Percentiles rank a stretch among this genome's conserved stretches.
These are phyloP conservation scores for Platycercus adscitus DNA, from an alignment of 2,113 vertebrate species.

Conservation along the genomic window DNA sequence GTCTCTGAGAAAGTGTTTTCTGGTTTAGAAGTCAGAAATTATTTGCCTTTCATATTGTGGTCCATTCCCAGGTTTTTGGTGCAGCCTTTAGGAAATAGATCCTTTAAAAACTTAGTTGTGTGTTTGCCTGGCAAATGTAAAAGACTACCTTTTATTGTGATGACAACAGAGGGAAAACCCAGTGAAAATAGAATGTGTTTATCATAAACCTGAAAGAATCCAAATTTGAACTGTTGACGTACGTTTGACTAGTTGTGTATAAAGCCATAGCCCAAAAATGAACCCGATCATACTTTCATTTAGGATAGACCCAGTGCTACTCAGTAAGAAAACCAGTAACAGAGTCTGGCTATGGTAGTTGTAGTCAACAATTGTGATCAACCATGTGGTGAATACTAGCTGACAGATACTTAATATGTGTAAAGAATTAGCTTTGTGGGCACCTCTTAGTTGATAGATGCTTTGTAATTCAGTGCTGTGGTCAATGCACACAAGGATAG, in stretches of 20 bases:
- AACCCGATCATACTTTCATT: background rate
- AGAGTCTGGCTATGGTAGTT: background rate
- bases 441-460: background rate
- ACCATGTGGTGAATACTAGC: background rate
- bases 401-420: background rate
- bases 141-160: background rate
- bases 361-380: background rate
- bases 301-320: background rate
- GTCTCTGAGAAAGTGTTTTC: background rate
- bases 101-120: background rate
- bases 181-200: background rate
- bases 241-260: background rate
- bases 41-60: background rate
- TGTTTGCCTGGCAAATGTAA: background rate
- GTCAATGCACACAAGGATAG: background rate
- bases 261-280: background rate
- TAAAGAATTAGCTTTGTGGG: background rate
- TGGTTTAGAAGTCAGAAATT: background rate
- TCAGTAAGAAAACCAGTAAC: background rate
- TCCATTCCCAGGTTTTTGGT: background rate
- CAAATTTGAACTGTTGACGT: background rate
- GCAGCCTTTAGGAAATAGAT: background rate
- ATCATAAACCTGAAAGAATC: background rate
- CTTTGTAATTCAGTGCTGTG: background rate
- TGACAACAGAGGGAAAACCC: fast-evolving